Evolutionary conservation across 2,888 invertebrate species (phyloP).

Genomic region (Limenitis camilla): DNA sequence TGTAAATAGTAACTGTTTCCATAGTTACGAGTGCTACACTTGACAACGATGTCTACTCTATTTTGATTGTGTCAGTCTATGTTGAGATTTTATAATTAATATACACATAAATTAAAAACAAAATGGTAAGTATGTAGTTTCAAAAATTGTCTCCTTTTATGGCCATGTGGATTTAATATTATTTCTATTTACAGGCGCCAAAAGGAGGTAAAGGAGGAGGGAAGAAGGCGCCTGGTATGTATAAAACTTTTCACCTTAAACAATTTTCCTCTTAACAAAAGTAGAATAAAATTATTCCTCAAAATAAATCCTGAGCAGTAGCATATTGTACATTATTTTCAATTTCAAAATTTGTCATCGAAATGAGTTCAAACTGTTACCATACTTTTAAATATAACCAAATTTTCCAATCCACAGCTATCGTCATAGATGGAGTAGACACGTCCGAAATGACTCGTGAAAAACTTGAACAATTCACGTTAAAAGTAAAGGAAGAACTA

Average conservation of each 20-base stretch:
- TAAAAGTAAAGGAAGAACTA: slow-evolving; percentile 90
- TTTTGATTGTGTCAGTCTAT: slow-evolving; percentile 5
- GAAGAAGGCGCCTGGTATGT: slow-evolving; percentile 56
- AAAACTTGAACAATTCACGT: slow-evolving; percentile 91
- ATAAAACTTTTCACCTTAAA: neutral
- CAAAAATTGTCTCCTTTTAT: neutral
- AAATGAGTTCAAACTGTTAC: neutral
- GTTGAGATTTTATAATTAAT: neutral
- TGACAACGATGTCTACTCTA: slow-evolving; percentile 8
- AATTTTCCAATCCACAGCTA: slow-evolving; percentile 54
- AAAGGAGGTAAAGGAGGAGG: slow-evolving; percentile 51
- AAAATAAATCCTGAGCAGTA: too few relatives aligned
- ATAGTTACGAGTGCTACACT: slow-evolving; percentile 9
- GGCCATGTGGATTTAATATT: neutral
- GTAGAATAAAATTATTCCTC: too few relatives aligned
- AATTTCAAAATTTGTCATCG: neutral
- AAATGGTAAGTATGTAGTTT: slow-evolving; percentile 6
- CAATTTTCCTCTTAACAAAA: neutral
- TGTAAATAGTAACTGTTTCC: slow-evolving; percentile 6
- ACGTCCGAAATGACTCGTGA: slow-evolving; percentile 95
- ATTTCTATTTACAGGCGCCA: slow-evolving; percentile 45
- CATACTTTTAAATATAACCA: neutral
- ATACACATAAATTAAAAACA: neutral
- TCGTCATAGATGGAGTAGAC: slow-evolving; percentile 91
- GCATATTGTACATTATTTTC: too few relatives aligned